Evolutionary conservation across 1,140 invertebrate genomes (phyloP), one percentile per base, ranked within the genome.

Genomic region (Microplitis demolitor): DNA sequence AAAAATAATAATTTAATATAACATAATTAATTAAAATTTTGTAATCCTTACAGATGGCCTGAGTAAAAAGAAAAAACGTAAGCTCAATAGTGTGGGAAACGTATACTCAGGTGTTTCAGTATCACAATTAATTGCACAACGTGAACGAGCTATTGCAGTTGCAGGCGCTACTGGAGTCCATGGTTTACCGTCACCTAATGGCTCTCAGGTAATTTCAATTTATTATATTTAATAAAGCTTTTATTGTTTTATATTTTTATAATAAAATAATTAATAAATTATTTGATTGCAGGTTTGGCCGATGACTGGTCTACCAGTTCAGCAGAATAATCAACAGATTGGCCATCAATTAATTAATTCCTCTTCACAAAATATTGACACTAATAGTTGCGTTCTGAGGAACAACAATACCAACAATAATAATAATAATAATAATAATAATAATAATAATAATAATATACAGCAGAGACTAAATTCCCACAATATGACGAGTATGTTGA

Each of bases 41-140:
- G 13, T 73, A 63, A 11, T 51, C 31, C 81, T 86, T 87, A 69
- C 84, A 90, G 90, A 90, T 85, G 85, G 88, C 80, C 83, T 85
- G 73, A 84, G 85, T 68, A 92, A 92, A 82, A 88, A 88, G 79
- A 92, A 92, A 83, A 91, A 90, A 86, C 89, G 91, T 83, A 91
- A 91, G 85, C 84, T 90, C 69, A 82, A 84, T 34, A 85, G 85
- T 50, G 87, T 90, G 77, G 84, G 87, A 14, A 86, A 88, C 50
- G 87, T 89, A 77, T 88, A 89, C 76, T 84, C 89, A 39, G 90
- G 89, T 63, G 89, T 91, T 68, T 91, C 90, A 66, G 90, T 92
- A 16, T 91, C 91, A 37, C 91, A 92, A 83, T 85, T 92, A 72
- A 87, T 92, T 82, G 90, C 90, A 50, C 91, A 92, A 78, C 87